Conservation (phyloP, 2,797 vertebrate genomes). For the Dipus sagitta region DNA sequence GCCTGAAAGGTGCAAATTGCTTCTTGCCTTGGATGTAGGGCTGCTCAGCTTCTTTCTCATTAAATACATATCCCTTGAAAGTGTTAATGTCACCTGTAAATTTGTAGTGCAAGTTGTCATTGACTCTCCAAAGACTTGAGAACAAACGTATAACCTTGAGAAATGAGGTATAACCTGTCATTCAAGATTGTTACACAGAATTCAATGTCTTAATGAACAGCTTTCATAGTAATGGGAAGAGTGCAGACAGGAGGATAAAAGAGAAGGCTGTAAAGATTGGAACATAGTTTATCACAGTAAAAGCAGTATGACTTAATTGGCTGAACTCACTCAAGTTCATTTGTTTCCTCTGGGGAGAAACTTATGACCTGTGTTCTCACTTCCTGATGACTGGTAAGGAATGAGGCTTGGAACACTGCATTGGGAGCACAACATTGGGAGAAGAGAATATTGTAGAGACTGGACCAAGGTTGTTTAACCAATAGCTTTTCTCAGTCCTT, state of each 20-base stretch:
- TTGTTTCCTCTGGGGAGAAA: neutral
- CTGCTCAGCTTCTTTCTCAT: constrained; percentile 51
- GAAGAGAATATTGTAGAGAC: neutral
- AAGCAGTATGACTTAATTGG: neutral
- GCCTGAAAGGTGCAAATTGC: constrained; percentile 47
- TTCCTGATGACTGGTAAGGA: neutral
- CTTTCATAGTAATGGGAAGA: neutral
- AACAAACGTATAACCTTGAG: neutral
- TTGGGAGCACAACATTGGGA: too few species aligned
- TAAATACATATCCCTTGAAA: constrained; percentile 32
- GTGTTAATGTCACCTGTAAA: constrained; percentile 46
- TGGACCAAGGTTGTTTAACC: neutral
- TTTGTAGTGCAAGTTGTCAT: constrained; percentile 48
- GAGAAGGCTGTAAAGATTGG: neutral
- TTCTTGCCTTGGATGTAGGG: constrained; percentile 19
- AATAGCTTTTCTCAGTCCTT: neutral
- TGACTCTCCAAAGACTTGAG: constrained; percentile 14
- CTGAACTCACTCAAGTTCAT: neutral
- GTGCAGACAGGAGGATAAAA: neutral
- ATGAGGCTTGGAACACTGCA: neutral
- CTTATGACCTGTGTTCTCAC: neutral
- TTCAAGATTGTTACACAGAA: neutral
- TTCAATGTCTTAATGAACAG: constrained; percentile 1
- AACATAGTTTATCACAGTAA: neutral
- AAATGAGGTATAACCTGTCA: constrained; percentile 43